These are phyloP conservation scores for Synanthedon andrenaeformis DNA, from an alignment of 2,888 invertebrate genomes.

Conservation along the genomic window DNA sequence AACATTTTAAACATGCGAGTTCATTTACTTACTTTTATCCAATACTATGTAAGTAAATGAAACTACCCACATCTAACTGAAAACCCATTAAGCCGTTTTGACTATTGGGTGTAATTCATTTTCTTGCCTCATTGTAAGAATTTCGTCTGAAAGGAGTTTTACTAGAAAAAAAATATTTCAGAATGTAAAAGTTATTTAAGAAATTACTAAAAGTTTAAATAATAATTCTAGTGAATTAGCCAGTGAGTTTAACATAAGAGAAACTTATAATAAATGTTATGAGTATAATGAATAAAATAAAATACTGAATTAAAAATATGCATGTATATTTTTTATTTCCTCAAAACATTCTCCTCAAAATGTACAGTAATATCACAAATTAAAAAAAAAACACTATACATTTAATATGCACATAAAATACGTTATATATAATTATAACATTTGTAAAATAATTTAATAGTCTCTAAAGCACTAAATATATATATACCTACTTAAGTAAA, in stretches of 20 bases:
- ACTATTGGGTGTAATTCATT: slow-evolving; percentile 17
- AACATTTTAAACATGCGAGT: slow-evolving; percentile 53
- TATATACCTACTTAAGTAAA: neutral
- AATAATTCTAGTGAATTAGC: slow-evolving; percentile 65
- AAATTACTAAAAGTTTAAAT: slow-evolving; percentile 64
- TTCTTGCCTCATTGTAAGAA: slow-evolving; percentile 23
- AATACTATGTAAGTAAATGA: slow-evolving; percentile 20
- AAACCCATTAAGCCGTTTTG: slow-evolving; percentile 11
- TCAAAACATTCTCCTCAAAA: too few species aligned
- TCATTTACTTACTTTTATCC: slow-evolving; percentile 28
- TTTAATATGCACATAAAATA: slow-evolving; percentile 14
- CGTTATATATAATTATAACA: slow-evolving; percentile 1
- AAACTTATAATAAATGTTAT: slow-evolving; percentile 48
- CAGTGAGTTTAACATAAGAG: slow-evolving; percentile 56
- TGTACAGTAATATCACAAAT: neutral
- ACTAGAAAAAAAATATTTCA: slow-evolving; percentile 48
- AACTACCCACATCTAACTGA: slow-evolving; percentile 11
- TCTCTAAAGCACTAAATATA: neutral
- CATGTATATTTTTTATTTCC: neutral
- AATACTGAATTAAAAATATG: neutral
- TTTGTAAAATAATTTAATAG: neutral
- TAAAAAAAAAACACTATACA: slow-evolving; percentile 10
- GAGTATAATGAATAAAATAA: slow-evolving; percentile 58
- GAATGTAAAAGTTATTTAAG: slow-evolving; percentile 56
- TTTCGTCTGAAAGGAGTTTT: slow-evolving; percentile 54